Evolutionary conservation across 1,140 invertebrate species (phyloP).

Genomic region (Meloidogyne hapla): DNA sequence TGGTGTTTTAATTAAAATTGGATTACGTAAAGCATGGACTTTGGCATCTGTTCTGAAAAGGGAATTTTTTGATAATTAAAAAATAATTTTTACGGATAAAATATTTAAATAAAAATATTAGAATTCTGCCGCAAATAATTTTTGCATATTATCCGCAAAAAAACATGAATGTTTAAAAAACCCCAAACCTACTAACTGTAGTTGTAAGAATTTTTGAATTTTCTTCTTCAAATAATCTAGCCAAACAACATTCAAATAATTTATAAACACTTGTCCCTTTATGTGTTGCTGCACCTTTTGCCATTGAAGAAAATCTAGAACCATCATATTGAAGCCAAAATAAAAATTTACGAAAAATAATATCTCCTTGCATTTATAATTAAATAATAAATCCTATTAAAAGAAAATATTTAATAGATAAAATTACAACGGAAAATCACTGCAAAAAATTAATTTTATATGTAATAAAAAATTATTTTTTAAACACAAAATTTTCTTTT

Average conservation of each 20-base stretch:
- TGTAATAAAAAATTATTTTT: too few species aligned
- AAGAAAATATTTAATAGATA: too few species aligned
- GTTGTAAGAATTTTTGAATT: background rate
- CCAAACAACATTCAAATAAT: constrained; percentile 12
- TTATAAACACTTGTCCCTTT: constrained; percentile 10
- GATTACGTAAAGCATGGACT: constrained; percentile 48
- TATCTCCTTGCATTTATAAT: background rate
- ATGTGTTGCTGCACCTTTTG: constrained; percentile 35
- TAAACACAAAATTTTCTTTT: too few species aligned
- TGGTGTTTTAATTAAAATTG: constrained; percentile 44
- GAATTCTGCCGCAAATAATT: too few species aligned
- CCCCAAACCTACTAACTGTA: constrained; percentile 18
- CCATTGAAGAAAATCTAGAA: constrained; percentile 52
- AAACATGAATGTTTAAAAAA: too few species aligned
- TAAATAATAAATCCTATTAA: too few species aligned
- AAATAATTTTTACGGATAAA: too few species aligned
- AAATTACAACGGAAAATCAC: too few species aligned
- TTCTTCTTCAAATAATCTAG: background rate
- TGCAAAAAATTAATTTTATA: too few species aligned
- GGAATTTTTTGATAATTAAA: background rate
- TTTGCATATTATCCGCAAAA: too few species aligned
- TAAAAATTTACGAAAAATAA: constrained; percentile 29
- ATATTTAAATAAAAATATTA: too few species aligned
- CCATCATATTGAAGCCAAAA: constrained; percentile 54
- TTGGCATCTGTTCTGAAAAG: constrained; percentile 48